Conservation (phyloP, 2,113 vertebrate species). For the Dipodomys ordii region DNA sequence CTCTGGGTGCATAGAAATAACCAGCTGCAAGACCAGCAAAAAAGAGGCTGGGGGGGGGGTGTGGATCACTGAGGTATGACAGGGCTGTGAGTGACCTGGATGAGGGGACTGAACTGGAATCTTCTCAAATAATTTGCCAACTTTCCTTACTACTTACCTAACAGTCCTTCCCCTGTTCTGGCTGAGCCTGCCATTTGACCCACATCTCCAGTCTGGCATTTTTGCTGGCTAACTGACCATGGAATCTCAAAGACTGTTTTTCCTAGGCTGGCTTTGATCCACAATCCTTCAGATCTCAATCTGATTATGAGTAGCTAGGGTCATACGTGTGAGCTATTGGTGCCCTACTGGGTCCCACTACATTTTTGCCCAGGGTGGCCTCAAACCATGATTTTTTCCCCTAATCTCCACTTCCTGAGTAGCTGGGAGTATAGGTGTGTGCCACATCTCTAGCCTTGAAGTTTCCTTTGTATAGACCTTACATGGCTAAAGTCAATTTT, state of each 20-base stretch:
- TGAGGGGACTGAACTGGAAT: not conserved
- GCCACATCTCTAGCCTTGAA: not conserved
- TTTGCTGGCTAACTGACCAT: too few species aligned
- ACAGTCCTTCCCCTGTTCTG: not conserved
- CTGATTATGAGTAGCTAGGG: too few species aligned
- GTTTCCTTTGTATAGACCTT: not conserved
- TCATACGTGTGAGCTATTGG: too few species aligned
- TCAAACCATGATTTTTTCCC: too few species aligned
- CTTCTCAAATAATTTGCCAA: not conserved
- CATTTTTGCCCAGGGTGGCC: too few species aligned
- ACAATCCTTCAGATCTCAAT: too few species aligned
- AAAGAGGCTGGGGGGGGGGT: not conserved
- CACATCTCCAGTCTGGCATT: too few species aligned
- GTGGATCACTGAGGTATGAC: not conserved
- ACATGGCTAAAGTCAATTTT: not conserved
- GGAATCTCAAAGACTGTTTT: too few species aligned
- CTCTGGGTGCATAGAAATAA: not conserved
- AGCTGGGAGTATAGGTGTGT: too few species aligned
- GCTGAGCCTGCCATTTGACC: not conserved
- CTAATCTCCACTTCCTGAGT: too few species aligned
- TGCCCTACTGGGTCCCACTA: too few species aligned
- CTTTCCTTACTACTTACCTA: not conserved
- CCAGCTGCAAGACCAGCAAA: not conserved
- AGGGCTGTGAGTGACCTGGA: accelerated
- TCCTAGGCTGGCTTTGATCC: too few species aligned